These are phyloP conservation scores for Terrapene triunguis DNA, from an alignment of 2,113 vertebrate species.

Conservation along the genomic window DNA sequence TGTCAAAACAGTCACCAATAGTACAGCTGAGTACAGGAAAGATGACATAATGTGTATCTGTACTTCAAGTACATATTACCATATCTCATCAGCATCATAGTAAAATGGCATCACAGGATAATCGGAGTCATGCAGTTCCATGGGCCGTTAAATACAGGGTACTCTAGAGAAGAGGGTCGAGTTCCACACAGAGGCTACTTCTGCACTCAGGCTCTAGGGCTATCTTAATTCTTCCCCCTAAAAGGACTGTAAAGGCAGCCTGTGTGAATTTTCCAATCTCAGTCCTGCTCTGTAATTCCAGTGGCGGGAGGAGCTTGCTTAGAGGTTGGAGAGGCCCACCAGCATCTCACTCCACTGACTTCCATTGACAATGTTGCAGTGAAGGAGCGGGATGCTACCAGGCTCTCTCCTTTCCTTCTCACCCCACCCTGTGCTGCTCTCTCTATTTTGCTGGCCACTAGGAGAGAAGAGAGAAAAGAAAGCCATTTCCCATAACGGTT, in stretches of 20 bases:
- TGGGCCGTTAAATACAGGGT: not conserved
- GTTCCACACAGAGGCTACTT: not conserved
- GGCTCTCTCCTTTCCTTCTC: not conserved
- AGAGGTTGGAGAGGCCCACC: not conserved
- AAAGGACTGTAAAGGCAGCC: not conserved
- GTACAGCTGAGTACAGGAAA: not conserved
- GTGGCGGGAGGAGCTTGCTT: not conserved
- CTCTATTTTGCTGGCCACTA: not conserved
- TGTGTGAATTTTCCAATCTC: rapidly evolving
- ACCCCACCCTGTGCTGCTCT: not conserved
- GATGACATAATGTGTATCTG: not conserved
- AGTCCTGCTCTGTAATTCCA: not conserved
- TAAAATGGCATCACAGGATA: not conserved
- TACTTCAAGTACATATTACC: not conserved
- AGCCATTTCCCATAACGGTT: not conserved
- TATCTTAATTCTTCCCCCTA: not conserved
- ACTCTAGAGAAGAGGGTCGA: not conserved
- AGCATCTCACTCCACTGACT: not conserved
- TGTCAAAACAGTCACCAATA: not conserved
- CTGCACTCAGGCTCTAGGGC: not conserved
- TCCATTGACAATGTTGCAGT: not conserved
- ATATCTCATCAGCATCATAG: not conserved
- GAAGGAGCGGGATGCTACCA: rapidly evolving
- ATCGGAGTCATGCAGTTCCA: not conserved
- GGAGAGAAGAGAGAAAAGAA: not conserved